These are phyloP conservation scores for Penelope pileata DNA, from an alignment of 2,113 vertebrate genomes.

Conservation along the genomic window DNA sequence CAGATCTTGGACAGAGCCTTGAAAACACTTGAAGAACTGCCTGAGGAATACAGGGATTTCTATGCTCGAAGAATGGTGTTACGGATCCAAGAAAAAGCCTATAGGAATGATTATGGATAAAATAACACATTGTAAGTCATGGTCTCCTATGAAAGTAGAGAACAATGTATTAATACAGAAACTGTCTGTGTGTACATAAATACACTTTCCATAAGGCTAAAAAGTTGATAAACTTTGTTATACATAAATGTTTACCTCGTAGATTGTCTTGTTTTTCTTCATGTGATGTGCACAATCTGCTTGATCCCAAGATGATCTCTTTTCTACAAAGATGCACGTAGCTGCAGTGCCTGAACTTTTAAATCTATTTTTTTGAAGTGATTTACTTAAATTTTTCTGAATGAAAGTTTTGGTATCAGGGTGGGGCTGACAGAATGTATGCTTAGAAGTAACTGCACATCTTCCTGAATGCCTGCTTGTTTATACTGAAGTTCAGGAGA, in stretches of 20 bases:
- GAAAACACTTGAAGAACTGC: slow-evolving; percentile 86
- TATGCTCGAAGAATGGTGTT: slow-evolving; percentile 94
- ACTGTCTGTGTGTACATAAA: not conserved
- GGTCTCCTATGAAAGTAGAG: not conserved
- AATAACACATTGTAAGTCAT: not conserved
- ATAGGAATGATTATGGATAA: slow-evolving; percentile 74
- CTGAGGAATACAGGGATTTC: slow-evolving; percentile 91
- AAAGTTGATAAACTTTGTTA: not conserved
- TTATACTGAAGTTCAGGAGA: not conserved
- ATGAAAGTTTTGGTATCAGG: not conserved
- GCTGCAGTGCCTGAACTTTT: not conserved
- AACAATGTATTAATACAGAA: not conserved
- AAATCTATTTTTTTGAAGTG: not conserved
- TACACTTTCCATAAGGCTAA: not conserved
- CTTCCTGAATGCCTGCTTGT: not conserved
- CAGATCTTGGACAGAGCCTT: slow-evolving; percentile 90
- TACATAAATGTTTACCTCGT: not conserved
- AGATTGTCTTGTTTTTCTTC: not conserved
- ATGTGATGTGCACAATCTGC: not conserved
- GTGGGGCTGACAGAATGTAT: not conserved
- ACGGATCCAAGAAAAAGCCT: slow-evolving; percentile 85
- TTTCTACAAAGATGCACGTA: not conserved
- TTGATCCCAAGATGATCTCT: not conserved
- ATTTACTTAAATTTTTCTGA: not conserved
- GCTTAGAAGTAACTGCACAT: not conserved